phyloP scores from a whole-genome alignment of 2,888 invertebrate genomes.

The Volucella inanis region DNA sequence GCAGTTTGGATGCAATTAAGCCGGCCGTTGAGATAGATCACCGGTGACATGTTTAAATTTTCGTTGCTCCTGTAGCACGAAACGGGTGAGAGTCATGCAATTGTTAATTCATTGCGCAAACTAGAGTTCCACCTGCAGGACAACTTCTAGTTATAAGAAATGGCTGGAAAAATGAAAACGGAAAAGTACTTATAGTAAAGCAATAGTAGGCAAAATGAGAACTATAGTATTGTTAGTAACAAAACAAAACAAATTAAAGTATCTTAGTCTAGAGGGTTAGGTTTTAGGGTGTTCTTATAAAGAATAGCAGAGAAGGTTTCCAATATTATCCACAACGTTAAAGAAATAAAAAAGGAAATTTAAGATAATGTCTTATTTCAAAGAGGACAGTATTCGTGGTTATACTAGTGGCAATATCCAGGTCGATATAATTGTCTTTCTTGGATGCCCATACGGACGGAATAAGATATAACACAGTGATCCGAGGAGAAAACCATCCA shows the following conservation, averaged over 20 bases:
- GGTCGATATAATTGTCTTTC: too few species aligned
- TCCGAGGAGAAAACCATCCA: too few species aligned
- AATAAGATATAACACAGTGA: too few species aligned
- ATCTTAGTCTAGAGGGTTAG: constrained; percentile 14
- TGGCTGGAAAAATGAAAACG: too few species aligned
- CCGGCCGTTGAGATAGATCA: constrained; percentile 96
- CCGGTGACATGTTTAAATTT: constrained; percentile 94
- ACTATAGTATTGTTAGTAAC: neutral
- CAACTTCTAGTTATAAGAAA: too few species aligned
- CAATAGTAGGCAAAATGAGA: neutral
- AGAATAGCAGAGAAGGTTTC: neutral
- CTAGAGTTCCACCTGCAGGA: neutral
- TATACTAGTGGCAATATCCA: too few species aligned
- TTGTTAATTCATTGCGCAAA: constrained; percentile 84
- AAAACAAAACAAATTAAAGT: constrained; percentile 22
- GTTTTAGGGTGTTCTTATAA: neutral
- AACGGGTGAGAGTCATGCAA: constrained; percentile 97
- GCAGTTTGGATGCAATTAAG: constrained; percentile 97
- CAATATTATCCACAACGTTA: constrained; percentile 22
- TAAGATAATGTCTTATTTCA: too few species aligned
- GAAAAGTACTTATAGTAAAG: too few species aligned
- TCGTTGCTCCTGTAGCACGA: constrained; percentile 94
- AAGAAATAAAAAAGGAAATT: neutral
- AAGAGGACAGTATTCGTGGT: too few species aligned
- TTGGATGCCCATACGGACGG: too few species aligned